These are phyloP conservation scores for Pipistrellus kuhlii DNA, from an alignment of 2,797 vertebrate species.

Conservation along the genomic window DNA sequence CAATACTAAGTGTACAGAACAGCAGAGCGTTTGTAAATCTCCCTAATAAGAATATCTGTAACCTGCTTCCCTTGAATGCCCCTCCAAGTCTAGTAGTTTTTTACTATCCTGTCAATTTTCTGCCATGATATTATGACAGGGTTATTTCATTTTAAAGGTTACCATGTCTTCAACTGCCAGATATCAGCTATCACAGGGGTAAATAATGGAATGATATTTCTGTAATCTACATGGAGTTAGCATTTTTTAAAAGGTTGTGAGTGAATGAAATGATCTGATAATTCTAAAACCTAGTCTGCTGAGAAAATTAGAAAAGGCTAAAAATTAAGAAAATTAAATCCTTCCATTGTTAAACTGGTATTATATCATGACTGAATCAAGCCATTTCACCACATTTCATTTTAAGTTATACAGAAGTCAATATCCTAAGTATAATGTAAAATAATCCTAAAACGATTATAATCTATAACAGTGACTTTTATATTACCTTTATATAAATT, in stretches of 20 bases:
- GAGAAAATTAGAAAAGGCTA: slow-evolving; percentile 62
- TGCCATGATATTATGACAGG: slow-evolving; percentile 67
- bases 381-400: slow-evolving; percentile 30
- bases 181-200: slow-evolving; percentile 20
- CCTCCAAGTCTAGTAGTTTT: slow-evolving; percentile 69
- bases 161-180: slow-evolving; percentile 68
- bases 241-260: slow-evolving; percentile 59
- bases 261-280: slow-evolving; percentile 59
- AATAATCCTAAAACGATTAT: slow-evolving; percentile 54
- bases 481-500: slow-evolving; percentile 57
- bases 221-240: slow-evolving; percentile 61
- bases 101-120: slow-evolving; percentile 69
- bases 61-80: slow-evolving; percentile 44
- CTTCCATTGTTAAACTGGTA: slow-evolving; percentile 27
- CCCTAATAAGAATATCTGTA: slow-evolving; percentile 67
- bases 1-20: slow-evolving; percentile 38
- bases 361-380: slow-evolving; percentile 34
- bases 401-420: slow-evolving; percentile 45
- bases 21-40: slow-evolving; percentile 56
- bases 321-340: slow-evolving; percentile 51
- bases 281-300: slow-evolving; percentile 65
- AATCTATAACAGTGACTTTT: slow-evolving; percentile 31
- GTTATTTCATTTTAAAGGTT: slow-evolving; percentile 80
- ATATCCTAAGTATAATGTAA: slow-evolving; percentile 2
- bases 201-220: slow-evolving; percentile 60